Evolutionary conservation across 2,797 vertebrate species (phyloP), one percentile per base, ranked within the genome.

Genomic region (Ptychadena robeensis): DNA sequence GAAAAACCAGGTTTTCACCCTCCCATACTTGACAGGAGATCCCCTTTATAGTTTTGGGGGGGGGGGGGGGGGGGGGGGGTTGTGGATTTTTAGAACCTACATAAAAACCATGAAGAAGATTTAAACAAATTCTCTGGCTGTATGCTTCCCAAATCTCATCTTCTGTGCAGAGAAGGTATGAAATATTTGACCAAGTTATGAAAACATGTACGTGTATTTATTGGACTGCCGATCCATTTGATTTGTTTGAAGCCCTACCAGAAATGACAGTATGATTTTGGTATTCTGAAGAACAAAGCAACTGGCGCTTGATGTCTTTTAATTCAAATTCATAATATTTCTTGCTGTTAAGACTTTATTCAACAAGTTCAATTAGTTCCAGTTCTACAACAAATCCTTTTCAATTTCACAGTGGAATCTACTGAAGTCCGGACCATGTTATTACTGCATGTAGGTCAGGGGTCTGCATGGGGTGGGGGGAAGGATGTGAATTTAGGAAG

Each of bases 211-310:
- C 44, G 61, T 73, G 63, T 81, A 73, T 81, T 81, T 74, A 53
- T 81, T 81, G 71, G 70, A 67, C 70, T 35, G 70, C 28, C 25
- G n/a, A 34, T 44, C 25, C 28, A 81, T 66, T 37, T 61, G 61
- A 61, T 73, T 81, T 74, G 70, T 74, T 81, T 81, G 79, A 81
- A 81, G 79, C 63, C 38, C 11, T 27, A 74, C 79, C 79, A 81
- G 71, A 81, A 81, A 65, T 73, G 53, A 81, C 61, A 57, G 61
- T 66, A 73, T 73, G 40, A 37, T 67, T 65, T 66, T 81, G 79
- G 79, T 81, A 81, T 81, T 81, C 38, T 40, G 18, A 67, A 72
- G 79, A 81, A 81, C 79, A 81, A 81, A 74, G 40, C 57, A 67
- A 67, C 38, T 44, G 61, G 71, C 63, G 74, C 31, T 73, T 59